phyloP scores from a whole-genome alignment of 2,113 vertebrate genomes.

The Tiliqua scincoides region DNA sequence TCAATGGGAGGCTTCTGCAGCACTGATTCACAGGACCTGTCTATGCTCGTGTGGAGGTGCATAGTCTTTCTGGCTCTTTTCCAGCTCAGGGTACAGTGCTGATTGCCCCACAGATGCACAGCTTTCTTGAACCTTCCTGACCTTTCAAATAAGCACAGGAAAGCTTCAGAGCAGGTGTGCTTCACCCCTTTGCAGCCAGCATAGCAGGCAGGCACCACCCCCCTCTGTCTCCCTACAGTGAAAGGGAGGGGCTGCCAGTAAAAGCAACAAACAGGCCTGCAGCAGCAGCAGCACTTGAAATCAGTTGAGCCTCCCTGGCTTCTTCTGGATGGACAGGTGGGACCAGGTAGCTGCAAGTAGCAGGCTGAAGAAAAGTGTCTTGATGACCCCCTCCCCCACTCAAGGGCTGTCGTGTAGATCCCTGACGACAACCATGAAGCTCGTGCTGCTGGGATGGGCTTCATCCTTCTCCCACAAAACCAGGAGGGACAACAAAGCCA shows the following conservation, averaged over 20 bases:
- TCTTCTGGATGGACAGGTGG: background rate
- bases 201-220: background rate
- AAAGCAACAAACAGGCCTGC: background rate
- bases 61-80: no score
- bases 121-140: background rate
- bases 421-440: no score
- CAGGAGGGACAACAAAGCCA: no score
- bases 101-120: no score
- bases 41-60: no score
- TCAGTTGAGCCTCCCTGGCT: background rate
- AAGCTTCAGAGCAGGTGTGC: background rate
- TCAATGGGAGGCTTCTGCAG: no score
- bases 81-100: no score
- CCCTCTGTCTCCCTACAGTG: background rate
- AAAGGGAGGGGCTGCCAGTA: background rate
- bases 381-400: background rate
- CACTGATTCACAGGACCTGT: no score
- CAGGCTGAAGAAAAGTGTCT: background rate
- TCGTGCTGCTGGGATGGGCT: no score
- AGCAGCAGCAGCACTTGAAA: background rate
- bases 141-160: background rate
- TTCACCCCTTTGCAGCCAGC: background rate
- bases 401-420: background rate
- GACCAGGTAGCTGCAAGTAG: no score
- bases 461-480: background rate